Percentiles rank a stretch among this genome's conserved stretches.
Evolutionary conservation across 1,140 invertebrate species (phyloP).

Genomic region (Habropoda laboriosa): DNA sequence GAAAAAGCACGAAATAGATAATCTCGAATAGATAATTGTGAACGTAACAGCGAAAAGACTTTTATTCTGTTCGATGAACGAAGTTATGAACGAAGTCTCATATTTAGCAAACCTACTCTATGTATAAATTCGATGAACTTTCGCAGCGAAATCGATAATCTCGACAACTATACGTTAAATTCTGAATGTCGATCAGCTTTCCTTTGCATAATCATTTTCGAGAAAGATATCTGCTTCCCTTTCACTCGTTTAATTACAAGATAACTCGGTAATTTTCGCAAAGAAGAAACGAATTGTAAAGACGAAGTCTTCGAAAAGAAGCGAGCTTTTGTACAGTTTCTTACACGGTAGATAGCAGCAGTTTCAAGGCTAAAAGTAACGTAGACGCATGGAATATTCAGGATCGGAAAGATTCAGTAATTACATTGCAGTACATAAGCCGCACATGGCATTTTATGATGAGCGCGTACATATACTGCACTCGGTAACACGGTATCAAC

Average conservation of each 20-base stretch:
- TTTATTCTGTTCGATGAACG: too few species aligned
- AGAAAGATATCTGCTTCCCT: neutral
- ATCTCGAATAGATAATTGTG: too few species aligned
- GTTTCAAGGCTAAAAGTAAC: constrained; percentile 41
- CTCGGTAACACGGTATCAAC: constrained; percentile 53
- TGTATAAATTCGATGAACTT: neutral
- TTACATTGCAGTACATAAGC: constrained; percentile 51
- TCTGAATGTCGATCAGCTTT: too few species aligned
- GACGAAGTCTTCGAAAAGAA: too few species aligned
- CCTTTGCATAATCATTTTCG: neutral
- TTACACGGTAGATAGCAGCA: neutral
- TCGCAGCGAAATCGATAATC: neutral
- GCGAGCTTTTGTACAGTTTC: too few species aligned
- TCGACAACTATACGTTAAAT: too few species aligned
- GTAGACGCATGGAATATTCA: constrained; percentile 27
- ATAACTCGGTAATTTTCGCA: too few species aligned
- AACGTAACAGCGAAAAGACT: too few species aligned
- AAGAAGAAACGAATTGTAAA: neutral
- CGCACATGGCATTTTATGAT: constrained; percentile 49
- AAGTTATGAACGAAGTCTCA: too few species aligned
- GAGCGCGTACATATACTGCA: constrained; percentile 49
- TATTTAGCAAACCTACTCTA: too few species aligned
- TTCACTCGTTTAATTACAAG: neutral
- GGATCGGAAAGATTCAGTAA: constrained; percentile 57
- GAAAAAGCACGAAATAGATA: too few species aligned